These are phyloP conservation scores for Gulo gulo DNA, from an alignment of 2,113 vertebrate species.

Conservation along the genomic window DNA sequence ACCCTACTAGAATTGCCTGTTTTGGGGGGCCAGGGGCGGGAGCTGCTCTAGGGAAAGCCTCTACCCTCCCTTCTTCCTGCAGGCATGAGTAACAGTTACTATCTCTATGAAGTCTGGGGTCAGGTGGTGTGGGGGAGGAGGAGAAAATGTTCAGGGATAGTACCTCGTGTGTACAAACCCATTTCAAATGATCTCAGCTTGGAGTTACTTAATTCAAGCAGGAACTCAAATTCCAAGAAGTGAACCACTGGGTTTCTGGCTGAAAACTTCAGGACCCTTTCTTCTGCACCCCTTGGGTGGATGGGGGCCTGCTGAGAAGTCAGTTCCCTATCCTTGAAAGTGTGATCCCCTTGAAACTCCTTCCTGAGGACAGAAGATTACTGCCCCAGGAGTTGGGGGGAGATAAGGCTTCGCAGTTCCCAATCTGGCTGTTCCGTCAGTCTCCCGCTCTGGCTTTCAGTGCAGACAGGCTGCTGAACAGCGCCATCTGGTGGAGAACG, in stretches of 20 bases:
- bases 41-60: not conserved
- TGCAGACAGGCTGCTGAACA: not conserved
- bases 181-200: not conserved
- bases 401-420: not conserved
- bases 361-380: not conserved
- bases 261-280: not conserved
- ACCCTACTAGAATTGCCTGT: not conserved
- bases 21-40: not conserved
- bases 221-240: not conserved
- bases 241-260: not conserved
- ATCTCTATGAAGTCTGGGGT: not conserved
- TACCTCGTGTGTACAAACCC: not conserved
- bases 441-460: not conserved
- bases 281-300: not conserved
- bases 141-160: not conserved
- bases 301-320: not conserved
- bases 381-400: not conserved
- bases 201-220: not conserved
- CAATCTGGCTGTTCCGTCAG: not conserved
- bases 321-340: not conserved
- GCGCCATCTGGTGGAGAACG: conserved; percentile 67
- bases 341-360: not conserved
- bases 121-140: not conserved
- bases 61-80: not conserved
- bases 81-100: not conserved